These are phyloP conservation scores for Megaceryle alcyon DNA, from an alignment of 2,797 vertebrate genomes.

Conservation along the genomic window DNA sequence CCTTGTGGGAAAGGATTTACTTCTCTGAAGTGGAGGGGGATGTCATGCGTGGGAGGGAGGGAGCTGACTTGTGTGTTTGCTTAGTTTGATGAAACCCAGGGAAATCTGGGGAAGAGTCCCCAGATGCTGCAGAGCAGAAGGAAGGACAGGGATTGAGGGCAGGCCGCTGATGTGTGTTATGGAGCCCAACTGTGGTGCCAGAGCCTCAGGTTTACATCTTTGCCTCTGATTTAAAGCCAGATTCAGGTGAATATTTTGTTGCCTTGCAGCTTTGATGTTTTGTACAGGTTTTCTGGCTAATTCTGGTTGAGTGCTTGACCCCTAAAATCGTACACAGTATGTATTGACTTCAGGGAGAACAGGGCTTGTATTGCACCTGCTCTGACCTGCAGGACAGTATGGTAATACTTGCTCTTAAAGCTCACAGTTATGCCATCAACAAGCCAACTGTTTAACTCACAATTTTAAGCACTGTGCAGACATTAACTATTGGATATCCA, in stretches of 20 bases:
- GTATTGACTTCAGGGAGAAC: neutral
- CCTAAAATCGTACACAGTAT: neutral
- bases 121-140: neutral
- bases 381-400: neutral
- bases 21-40: neutral
- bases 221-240: neutral
- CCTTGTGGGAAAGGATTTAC: neutral
- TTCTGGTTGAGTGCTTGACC: neutral
- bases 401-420: neutral
- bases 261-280: neutral
- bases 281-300: neutral
- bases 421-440: neutral
- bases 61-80: neutral
- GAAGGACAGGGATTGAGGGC: neutral
- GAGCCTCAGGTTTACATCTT: neutral
- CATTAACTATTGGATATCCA: slow-evolving; percentile 6
- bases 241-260: neutral
- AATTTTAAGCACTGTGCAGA: neutral
- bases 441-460: neutral
- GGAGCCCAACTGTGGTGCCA: neutral
- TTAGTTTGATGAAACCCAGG: neutral
- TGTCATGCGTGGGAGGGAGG: neutral
- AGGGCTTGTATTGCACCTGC: neutral
- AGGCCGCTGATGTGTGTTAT: neutral
- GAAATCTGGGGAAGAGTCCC: neutral